Conservation (phyloP, 2,888 invertebrate genomes). For the Rhopalosiphum nymphaeae region DNA sequence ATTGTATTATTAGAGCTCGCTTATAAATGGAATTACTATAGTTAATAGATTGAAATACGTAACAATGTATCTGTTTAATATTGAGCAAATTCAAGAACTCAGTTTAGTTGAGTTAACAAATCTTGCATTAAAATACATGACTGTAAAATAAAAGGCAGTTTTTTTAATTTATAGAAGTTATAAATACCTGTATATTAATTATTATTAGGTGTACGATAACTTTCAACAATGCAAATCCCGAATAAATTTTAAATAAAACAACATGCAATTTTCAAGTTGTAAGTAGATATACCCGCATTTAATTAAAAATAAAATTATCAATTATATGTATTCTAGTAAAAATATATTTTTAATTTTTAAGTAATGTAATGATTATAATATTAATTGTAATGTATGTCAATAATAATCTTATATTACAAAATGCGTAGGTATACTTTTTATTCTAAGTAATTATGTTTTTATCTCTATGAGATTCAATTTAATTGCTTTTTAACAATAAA, state of each 20-base stretch:
- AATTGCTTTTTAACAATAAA: background rate
- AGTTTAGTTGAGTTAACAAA: background rate
- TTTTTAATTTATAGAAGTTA: background rate
- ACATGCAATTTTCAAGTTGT: background rate
- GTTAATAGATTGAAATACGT: background rate
- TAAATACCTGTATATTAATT: background rate
- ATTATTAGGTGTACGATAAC: background rate
- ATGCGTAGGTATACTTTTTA: background rate
- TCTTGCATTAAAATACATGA: background rate
- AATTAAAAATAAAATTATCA: background rate
- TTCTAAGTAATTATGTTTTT: background rate
- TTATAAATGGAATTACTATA: background rate
- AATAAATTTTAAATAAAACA: background rate
- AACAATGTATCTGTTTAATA: background rate
- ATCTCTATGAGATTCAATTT: background rate
- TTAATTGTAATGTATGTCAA: background rate
- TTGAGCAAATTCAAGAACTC: background rate
- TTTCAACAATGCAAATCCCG: background rate
- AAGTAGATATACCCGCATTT: background rate
- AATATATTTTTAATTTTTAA: background rate
- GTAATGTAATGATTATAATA: background rate
- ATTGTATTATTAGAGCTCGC: background rate
- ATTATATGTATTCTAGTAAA: background rate
- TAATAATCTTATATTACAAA: background rate
- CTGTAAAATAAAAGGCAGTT: background rate